Evolutionary conservation across 2,797 vertebrate species (phyloP), one percentile per base, ranked within the genome.

Genomic region (Anabacerthia variegaticeps): DNA sequence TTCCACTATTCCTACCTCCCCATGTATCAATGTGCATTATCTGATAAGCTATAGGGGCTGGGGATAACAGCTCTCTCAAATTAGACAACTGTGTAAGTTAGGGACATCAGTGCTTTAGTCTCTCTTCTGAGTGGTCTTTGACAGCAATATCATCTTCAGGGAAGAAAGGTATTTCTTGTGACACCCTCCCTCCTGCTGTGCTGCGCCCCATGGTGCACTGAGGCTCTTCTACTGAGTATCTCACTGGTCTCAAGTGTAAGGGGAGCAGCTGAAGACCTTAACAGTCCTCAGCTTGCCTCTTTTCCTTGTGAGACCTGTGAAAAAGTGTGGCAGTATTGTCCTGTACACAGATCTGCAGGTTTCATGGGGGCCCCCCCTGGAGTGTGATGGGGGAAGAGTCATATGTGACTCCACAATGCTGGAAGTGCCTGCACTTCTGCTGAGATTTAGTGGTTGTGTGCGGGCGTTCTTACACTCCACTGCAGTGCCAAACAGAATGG

Each of bases 311-410:
- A 94, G 13, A 67, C 24, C 32, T 52, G 17, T 55, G 37, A 28
- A 81, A 55, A 63, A n/a, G 4, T 34, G 10, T 52, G 43, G 24
- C 32, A 16, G 10, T 23, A 24, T 24, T 30, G 79, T 87, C 20
- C 43, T 49, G 28, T n/a, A 14, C 39, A 20, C 6, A 15, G 34
- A 62, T 12, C 26, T n/a, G 18, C 14, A 58, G 18, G 39, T 58
- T 68, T 62, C 39, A 41, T 34, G 27, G 32, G 6, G 10, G 2
- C 1, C 4, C 4, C 6, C 8, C 12, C 19, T 1, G 12, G 39
- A 54, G 12, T 3, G 17, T 65, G 41, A 32, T 1, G 1, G 5
- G 5, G 3, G 14, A 71, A 26, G 34, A 37, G 39, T 12, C 43
- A 43, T 32, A 39, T 32, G 27, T 49, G 61, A 23, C 41, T 74